Percentiles rank a stretch among this genome's conserved stretches.
phyloP scores from a whole-genome alignment of 2,113 vertebrate genomes.

The Takifugu bimaculatus region DNA sequence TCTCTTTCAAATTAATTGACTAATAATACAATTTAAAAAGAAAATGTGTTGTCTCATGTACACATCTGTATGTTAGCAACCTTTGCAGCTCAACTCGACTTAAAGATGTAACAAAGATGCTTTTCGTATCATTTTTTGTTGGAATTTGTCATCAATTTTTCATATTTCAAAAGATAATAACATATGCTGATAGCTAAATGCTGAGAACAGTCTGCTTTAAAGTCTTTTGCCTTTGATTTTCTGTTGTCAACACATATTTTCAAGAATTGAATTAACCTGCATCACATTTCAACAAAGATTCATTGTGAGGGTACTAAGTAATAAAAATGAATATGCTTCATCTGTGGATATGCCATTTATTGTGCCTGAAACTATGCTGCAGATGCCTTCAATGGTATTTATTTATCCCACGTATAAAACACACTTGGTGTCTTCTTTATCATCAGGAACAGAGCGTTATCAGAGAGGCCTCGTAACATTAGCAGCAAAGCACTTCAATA shows the following conservation, averaged over 20 bases:
- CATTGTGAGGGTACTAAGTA: not conserved
- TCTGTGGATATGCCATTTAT: not conserved
- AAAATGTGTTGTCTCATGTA: too few species aligned
- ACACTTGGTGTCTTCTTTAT: constrained; percentile 10
- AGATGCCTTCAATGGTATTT: constrained; percentile 5
- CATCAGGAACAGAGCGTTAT: constrained; percentile 37
- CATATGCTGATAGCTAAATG: too few species aligned
- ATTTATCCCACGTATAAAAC: constrained; percentile 5
- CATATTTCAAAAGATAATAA: too few species aligned
- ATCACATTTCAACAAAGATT: not conserved
- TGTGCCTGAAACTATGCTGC: not conserved
- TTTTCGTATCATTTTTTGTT: not conserved
- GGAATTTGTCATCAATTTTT: not conserved
- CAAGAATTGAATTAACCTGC: not conserved
- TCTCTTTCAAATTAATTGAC: too few species aligned
- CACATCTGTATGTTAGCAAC: too few species aligned
- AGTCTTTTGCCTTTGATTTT: too few species aligned
- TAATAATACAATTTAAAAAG: too few species aligned
- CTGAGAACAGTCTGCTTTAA: too few species aligned
- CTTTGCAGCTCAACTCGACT: too few species aligned
- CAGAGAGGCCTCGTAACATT: constrained; percentile 6
- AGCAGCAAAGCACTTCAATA: not conserved
- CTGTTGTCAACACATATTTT: too few species aligned
- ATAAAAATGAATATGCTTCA: not conserved
- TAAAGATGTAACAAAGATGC: too few species aligned